phyloP scores from a whole-genome alignment of 2,113 vertebrate genomes.

The Erythrocercus mccallii region DNA sequence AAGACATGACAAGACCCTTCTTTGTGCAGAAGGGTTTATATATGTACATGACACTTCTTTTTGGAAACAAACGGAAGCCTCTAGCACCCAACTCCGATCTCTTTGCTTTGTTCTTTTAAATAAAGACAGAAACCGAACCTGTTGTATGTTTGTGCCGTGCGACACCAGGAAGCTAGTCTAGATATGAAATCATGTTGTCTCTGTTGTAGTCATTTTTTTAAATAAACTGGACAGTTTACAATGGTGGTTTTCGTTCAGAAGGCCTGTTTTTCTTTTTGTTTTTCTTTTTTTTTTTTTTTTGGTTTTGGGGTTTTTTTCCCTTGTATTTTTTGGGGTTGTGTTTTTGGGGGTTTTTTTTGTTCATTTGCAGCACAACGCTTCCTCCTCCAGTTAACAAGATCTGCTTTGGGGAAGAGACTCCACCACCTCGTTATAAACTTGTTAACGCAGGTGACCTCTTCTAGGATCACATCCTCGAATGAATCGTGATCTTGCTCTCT shows the following conservation, averaged over 20 bases:
- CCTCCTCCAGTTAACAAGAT: constrained; percentile 59
- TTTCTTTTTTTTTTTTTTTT: neutral
- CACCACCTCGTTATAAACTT: constrained; percentile 52
- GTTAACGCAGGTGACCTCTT: constrained; percentile 60
- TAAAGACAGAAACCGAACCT: constrained; percentile 69
- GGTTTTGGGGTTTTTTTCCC: neutral
- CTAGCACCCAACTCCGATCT: constrained; percentile 73
- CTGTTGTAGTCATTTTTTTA: constrained; percentile 82
- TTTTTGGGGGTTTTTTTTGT: neutral
- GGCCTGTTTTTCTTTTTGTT: constrained; percentile 18
- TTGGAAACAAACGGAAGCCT: constrained; percentile 75
- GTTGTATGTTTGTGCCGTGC: constrained; percentile 78
- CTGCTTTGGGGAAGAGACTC: constrained; percentile 53
- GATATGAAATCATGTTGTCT: constrained; percentile 81
- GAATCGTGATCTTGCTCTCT: constrained; percentile 60
- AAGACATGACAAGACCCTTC: constrained; percentile 80
- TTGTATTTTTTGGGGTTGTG: neutral
- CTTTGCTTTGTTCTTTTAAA: constrained; percentile 80
- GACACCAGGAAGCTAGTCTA: constrained; percentile 80
- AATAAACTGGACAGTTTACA: constrained; percentile 91
- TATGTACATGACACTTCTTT: constrained; percentile 85
- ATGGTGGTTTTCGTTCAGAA: constrained; percentile 79
- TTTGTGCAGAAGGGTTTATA: constrained; percentile 82
- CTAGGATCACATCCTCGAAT: constrained; percentile 66
- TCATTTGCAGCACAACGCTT: constrained; percentile 52